A percentile compares a stretch with the other conserved stretches of the same genome.
Conservation (phyloP, 1,140 invertebrate genomes). For the Rhizoglyphus robini region DNA sequence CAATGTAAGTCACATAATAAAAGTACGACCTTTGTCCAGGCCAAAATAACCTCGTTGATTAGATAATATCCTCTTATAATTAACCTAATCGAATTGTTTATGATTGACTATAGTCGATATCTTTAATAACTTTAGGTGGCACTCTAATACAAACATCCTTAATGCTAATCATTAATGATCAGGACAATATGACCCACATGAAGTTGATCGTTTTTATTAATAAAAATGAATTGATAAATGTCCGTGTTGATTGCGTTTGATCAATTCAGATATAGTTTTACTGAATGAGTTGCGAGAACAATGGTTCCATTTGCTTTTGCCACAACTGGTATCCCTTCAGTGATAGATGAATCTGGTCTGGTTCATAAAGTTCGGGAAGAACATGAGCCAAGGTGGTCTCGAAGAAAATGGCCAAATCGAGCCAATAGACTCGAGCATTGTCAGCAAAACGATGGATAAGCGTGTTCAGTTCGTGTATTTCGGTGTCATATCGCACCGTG, state of each 20-base stretch:
- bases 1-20: neutral
- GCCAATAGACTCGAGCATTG: neutral
- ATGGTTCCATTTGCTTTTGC: neutral
- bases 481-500: neutral
- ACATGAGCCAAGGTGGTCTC: neutral
- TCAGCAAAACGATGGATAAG: neutral
- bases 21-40: neutral
- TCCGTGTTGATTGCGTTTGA: neutral
- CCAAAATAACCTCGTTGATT: neutral
- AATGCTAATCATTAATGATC: no score
- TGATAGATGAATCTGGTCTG: neutral
- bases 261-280: neutral
- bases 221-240: neutral
- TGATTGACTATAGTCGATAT: neutral
- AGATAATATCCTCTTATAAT: neutral
- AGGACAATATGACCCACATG: no score
- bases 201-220: neutral
- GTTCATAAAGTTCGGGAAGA: neutral
- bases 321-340: neutral
- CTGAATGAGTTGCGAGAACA: neutral
- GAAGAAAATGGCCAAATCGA: neutral
- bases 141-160: no score
- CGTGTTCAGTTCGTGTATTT: neutral
- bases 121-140: no score
- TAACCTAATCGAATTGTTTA: neutral